Percentiles rank a stretch among this genome's conserved stretches.
Conservation (phyloP, 2,113 vertebrate genomes). For the Phoenicopterus ruber region DNA sequence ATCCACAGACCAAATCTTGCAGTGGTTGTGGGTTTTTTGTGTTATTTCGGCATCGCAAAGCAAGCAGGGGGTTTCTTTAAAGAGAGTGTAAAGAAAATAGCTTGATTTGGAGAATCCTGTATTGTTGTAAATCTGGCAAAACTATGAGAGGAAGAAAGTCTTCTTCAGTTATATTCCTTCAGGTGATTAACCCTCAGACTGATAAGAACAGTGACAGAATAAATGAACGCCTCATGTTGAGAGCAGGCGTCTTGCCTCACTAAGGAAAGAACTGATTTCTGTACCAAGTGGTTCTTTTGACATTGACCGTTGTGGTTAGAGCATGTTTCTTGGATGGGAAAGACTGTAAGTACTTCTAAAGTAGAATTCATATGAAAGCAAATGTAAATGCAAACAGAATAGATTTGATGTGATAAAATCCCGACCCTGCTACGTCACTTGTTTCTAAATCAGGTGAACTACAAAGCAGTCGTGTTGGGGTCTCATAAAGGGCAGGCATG, state of each 20-base stretch:
- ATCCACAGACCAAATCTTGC: neutral
- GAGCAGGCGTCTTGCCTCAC: neutral
- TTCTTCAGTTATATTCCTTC: neutral
- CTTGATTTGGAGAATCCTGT: neutral
- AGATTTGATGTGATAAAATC: neutral
- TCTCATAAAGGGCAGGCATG: neutral
- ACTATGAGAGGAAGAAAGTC: neutral
- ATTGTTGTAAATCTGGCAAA: neutral
- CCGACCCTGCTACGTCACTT: neutral
- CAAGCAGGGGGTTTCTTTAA: neutral
- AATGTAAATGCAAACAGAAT: neutral
- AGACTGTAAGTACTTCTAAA: neutral
- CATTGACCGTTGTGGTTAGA: neutral
- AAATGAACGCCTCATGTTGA: neutral
- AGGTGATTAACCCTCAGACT: neutral
- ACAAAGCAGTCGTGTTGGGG: neutral
- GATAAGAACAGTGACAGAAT: neutral
- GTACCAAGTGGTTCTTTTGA: neutral
- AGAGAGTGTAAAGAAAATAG: neutral
- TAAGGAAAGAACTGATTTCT: neutral
- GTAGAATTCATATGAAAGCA: neutral
- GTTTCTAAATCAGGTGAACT: neutral
- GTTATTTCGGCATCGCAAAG: neutral
- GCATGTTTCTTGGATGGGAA: neutral
- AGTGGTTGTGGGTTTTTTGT: neutral